Evolutionary conservation across 1,140 invertebrate species (phyloP).

Genomic region (Aporrectodea caliginosa): DNA sequence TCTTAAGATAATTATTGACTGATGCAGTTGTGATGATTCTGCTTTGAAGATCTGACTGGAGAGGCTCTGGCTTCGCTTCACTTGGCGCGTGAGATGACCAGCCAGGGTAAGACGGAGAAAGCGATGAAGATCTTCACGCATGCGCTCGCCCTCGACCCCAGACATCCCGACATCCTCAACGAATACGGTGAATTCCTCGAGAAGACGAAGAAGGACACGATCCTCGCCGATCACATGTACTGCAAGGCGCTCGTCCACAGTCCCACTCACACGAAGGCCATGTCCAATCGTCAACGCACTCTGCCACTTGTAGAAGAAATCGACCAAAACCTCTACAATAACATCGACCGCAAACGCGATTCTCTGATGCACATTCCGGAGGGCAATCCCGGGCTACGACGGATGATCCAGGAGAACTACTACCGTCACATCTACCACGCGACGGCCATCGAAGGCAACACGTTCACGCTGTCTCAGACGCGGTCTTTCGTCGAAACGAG

Average conservation of each 20-base stretch:
- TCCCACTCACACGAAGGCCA: slow-evolving; percentile 71
- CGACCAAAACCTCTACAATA: slow-evolving; percentile 71
- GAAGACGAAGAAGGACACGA: slow-evolving; percentile 75
- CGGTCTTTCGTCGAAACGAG: slow-evolving; percentile 87
- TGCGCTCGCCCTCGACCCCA: slow-evolving; percentile 80
- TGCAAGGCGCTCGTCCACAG: slow-evolving; percentile 73
- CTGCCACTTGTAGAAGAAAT: slow-evolving; percentile 83
- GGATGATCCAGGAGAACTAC: slow-evolving; percentile 89
- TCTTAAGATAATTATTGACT: no score
- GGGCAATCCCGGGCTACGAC: slow-evolving; percentile 70
- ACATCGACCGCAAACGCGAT: slow-evolving; percentile 82
- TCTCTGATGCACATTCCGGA: slow-evolving; percentile 75
- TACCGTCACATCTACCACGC: slow-evolving; percentile 96
- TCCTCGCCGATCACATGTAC: slow-evolving; percentile 86
- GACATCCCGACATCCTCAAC: slow-evolving; percentile 85
- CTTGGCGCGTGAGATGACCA: slow-evolving; percentile 77
- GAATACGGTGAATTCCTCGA: slow-evolving; percentile 92
- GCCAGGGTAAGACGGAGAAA: slow-evolving; percentile 75
- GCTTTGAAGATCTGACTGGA: slow-evolving; percentile 40
- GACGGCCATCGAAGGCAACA: slow-evolving; percentile 95
- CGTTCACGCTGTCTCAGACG: slow-evolving; percentile 89
- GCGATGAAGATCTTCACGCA: slow-evolving; percentile 82
- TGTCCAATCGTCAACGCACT: slow-evolving; percentile 73
- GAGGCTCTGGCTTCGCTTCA: slow-evolving; percentile 80
- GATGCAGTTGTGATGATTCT: no score